Evolutionary conservation across 2,113 vertebrate species (phyloP).

Genomic region (Rallus limicola): DNA sequence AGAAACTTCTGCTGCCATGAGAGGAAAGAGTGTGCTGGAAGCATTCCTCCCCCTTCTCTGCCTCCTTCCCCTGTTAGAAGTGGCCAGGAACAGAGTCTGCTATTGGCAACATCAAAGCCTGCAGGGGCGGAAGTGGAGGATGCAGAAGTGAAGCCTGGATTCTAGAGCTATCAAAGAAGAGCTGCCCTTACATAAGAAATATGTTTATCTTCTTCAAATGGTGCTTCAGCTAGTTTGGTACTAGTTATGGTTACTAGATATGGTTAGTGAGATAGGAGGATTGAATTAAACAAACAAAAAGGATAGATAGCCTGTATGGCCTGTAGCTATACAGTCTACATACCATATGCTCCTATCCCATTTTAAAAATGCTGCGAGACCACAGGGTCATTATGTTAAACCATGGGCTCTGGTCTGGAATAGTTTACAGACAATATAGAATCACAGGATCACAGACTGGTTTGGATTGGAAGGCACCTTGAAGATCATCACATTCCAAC

Average conservation of each 20-base stretch:
- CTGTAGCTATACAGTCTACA: accelerated
- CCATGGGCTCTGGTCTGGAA: neutral
- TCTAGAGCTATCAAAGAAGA: neutral
- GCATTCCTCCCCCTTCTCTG: neutral
- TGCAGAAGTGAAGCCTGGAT: neutral
- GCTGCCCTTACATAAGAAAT: neutral
- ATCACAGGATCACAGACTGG: too few species aligned
- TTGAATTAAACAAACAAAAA: too few species aligned
- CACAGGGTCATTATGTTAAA: neutral
- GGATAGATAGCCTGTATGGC: neutral
- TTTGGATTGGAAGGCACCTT: too few species aligned
- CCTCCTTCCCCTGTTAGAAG: neutral
- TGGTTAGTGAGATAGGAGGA: neutral
- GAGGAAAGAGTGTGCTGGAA: neutral
- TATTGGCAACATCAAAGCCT: neutral
- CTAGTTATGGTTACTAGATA: neutral
- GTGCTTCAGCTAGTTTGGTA: neutral
- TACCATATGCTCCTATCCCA: neutral
- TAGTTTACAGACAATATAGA: neutral
- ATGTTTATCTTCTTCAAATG: neutral
- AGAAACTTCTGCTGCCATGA: neutral
- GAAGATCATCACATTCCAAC: too few species aligned
- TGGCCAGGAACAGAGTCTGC: neutral
- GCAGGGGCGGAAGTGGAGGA: neutral
- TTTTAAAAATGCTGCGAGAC: neutral